Evolutionary conservation across 2,797 vertebrate genomes (phyloP), one percentile per base, ranked within the genome.

Genomic region (Sebastes glaucus): DNA sequence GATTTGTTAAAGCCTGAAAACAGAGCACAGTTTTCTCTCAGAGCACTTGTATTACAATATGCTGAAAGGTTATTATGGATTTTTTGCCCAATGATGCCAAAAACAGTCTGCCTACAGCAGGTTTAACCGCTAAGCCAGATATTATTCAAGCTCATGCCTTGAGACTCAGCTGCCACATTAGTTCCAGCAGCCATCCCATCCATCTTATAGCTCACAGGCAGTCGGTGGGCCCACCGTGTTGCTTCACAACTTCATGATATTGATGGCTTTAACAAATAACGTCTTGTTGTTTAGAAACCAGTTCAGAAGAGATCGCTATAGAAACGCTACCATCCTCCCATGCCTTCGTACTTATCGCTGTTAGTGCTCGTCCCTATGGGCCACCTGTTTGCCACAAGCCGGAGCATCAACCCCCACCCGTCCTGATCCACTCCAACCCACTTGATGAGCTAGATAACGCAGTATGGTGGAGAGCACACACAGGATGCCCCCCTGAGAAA

Each of bases 371-470:
- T 89, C 82, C 81, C 91, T 69, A 53, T 25, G 81, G 87, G 61
- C 84, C 86, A 93, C 88, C 91, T 94, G 92, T 92, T 93, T 87
- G 89, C 86, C 85, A 88, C 77, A 79, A 92, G 83, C 85, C 78
- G 71, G 52, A 86, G 74, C 52, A 83, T 88, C 65, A 85, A 80
- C 86, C 74, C 78, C 88, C 80, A 68, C 86, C 78, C 70, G 77
- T 77, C 57, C 74, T 75, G 69, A 89, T 85, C 84, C 88, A 92
- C 91, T 92, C 78, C 83, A 88, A 82, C 60, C 71, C 87, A 88
- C 86, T 92, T 90, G 86, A 93, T 93, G 87, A 93, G 87, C 85
- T 74, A 79, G 86, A 94, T 92, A 93, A 91, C 82, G 67, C 83
- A 77, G 86, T 79, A 80, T 84, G 81, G 74, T 67, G 76, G 83